Evolutionary conservation across 1,140 invertebrate genomes (phyloP), one percentile per base, ranked within the genome.

Genomic region (Lamellibrachia luymesi): DNA sequence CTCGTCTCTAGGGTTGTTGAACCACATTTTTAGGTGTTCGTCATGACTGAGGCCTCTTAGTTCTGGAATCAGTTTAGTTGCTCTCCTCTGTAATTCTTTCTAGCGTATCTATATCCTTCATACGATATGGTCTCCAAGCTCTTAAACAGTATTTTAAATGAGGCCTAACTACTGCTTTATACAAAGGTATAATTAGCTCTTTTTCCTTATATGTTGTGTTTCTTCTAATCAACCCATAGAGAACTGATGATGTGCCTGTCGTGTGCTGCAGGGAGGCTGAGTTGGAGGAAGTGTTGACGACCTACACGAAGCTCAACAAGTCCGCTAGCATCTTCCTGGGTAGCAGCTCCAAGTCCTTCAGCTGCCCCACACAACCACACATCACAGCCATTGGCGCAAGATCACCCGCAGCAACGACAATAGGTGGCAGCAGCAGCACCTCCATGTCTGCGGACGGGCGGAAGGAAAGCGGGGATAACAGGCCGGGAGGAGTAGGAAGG

Each of bases 321-420:
- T 97, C 97, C 93, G 97, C 97, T 50, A 97, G 97, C 94, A 97
- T 97, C 94, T 97, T 97, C 94, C 95, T 97, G 90, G 97, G 97
- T 93, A 95, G 96, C 13, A 95, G 95, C 90, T 90, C 94, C 17
- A 94, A 95, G 27, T 27, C 50, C 17, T 92, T 13, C 50, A 50
- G 51, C 50, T 52, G 92, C 52, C 51, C 27, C 10, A 13, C 17
- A n/a, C 51, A 91, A 50, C 91, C 17, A 27, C 92, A 92, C 2
- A 17, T 92, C 17, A 13, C 90, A 7, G 90, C 90, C 13, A 38
- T 38, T 38, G 38, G 38, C 38, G 90, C 50, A n/a, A 49, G 49
- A 38, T 4, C 90, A 91, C 50, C 90, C 90, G 17, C 90, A 90
- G 1, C 80, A 13, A 91, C 64, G 17, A 17, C 64, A 17, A 80